Conservation (phyloP, 2,113 vertebrate species). For the Benitochromis conjunctus region DNA sequence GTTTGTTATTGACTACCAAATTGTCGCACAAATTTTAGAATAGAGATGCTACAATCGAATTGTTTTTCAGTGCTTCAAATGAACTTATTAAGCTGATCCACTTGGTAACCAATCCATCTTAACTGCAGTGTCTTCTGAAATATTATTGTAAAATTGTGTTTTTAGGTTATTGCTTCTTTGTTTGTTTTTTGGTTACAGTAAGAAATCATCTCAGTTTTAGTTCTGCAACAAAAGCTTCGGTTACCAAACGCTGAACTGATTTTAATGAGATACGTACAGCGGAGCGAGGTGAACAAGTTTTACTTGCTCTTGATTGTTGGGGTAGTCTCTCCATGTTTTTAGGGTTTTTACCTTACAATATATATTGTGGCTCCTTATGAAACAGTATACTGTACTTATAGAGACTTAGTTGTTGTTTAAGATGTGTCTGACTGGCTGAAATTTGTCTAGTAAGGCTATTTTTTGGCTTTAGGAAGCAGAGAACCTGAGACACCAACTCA, state of each 20-base stretch:
- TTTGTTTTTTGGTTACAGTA: neutral
- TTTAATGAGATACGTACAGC: neutral
- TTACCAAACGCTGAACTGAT: neutral
- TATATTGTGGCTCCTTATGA: neutral
- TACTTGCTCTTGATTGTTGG: neutral
- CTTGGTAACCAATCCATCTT: neutral
- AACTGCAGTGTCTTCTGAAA: neutral
- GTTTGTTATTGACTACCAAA: accelerated
- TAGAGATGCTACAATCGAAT: neutral
- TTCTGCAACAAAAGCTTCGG: accelerated
- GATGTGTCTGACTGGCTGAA: neutral
- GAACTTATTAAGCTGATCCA: neutral
- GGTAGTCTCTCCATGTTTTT: neutral
- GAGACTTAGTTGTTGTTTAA: neutral
- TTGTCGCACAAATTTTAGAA: neutral
- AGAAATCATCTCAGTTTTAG: neutral
- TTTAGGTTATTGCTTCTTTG: neutral
- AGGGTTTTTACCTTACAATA: neutral
- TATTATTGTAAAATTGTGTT: neutral
- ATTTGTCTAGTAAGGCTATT: neutral
- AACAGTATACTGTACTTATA: neutral
- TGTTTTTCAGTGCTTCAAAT: neutral
- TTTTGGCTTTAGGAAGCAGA: neutral
- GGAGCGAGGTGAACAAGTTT: neutral
- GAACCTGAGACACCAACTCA: neutral